Conservation (phyloP, 1,140 invertebrate species). For the Nebria ingens region DNA sequence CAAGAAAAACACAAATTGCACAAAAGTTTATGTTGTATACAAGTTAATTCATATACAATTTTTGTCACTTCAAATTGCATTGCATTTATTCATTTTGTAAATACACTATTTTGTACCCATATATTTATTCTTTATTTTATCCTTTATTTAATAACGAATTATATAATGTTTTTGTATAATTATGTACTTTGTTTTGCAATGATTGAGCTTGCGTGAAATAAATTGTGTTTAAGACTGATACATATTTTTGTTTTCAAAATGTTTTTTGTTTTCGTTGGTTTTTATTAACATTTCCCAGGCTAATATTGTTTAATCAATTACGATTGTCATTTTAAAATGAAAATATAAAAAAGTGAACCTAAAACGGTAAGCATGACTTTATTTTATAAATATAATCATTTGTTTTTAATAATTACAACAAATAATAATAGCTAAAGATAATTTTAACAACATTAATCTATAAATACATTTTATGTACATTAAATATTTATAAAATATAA, state of each 20-base stretch:
- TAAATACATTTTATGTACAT: background rate
- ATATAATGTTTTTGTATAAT: background rate
- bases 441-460: background rate
- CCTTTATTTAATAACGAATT: background rate
- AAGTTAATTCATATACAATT: too few relatives aligned
- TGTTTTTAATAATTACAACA: too few relatives aligned
- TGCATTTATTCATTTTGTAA: too few relatives aligned
- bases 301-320: too few relatives aligned
- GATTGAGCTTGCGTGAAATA: constrained; percentile 1
- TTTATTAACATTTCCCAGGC: too few relatives aligned
- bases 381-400: too few relatives aligned
- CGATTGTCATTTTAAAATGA: too few relatives aligned
- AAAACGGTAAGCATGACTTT: too few relatives aligned
- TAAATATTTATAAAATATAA: background rate
- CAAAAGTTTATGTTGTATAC: background rate
- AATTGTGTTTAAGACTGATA: constrained; percentile 7
- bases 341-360: too few relatives aligned
- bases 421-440: background rate
- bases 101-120: constrained; percentile 3
- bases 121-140: background rate
- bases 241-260: background rate
- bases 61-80: too few relatives aligned
- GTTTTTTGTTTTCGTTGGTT: too few relatives aligned
- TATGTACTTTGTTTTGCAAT: constrained; percentile 1
- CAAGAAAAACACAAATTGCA: background rate